phyloP scores from a whole-genome alignment of 2,797 vertebrate genomes.

The Microchirus variegatus region DNA sequence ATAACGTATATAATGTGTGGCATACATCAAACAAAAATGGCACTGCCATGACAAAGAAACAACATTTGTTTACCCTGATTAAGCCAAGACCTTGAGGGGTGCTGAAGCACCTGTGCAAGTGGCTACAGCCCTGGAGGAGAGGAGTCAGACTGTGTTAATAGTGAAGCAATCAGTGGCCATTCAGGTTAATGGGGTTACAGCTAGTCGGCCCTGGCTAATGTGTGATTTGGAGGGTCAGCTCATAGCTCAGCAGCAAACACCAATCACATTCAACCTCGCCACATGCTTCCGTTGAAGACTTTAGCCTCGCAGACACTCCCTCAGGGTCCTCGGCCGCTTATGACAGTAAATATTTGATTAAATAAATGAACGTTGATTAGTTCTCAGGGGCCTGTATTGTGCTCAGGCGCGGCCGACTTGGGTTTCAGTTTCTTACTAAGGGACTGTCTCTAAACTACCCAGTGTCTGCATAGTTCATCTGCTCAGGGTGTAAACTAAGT shows the following conservation, averaged over 20 bases:
- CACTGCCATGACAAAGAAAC: constrained; percentile 69
- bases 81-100: constrained; percentile 70
- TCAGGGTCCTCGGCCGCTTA: constrained; percentile 54
- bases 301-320: constrained; percentile 55
- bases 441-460: constrained; percentile 60
- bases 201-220: constrained; percentile 79
- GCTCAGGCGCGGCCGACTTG: constrained; percentile 38
- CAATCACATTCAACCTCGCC: constrained; percentile 70
- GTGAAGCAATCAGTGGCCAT: constrained; percentile 81
- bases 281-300: constrained; percentile 47
- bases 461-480: constrained; percentile 54
- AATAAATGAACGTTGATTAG: constrained; percentile 75
- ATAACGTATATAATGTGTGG: constrained; percentile 45
- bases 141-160: constrained; percentile 78
- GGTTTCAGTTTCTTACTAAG: constrained; percentile 57
- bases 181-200: constrained; percentile 84
- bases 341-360: constrained; percentile 78
- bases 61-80: constrained; percentile 80
- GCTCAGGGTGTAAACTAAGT: constrained; percentile 66
- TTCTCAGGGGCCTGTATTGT: constrained; percentile 53
- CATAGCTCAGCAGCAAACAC: constrained; percentile 66
- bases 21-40: constrained; percentile 71
- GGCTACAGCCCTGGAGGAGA: constrained; percentile 71
- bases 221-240: constrained; percentile 79
- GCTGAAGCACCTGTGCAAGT: constrained; percentile 77